These are phyloP conservation scores for Sinocyclocheilus grahami DNA, from an alignment of 2,113 vertebrate genomes.

Conservation along the genomic window DNA sequence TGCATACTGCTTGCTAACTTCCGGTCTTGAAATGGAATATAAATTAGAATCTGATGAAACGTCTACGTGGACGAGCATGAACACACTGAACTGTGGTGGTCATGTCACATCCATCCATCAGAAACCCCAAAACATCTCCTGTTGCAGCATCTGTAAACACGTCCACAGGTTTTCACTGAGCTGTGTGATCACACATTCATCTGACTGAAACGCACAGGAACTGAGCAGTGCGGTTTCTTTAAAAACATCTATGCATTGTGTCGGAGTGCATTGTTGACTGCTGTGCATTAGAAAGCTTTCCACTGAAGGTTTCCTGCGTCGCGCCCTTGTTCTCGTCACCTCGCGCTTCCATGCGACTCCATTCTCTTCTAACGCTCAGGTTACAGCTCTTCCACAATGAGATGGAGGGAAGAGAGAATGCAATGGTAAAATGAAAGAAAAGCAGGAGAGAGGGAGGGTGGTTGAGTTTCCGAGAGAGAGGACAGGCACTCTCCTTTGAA, in stretches of 20 bases:
- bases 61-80: neutral
- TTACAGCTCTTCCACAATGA: neutral
- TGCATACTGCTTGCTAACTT: neutral
- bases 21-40: neutral
- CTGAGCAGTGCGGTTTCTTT: neutral
- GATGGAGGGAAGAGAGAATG: neutral
- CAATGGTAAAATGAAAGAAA: neutral
- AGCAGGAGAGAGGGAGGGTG: constrained; percentile 21
- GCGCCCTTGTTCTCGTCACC: constrained; percentile 8
- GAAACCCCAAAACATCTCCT: neutral
- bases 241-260: neutral
- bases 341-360: neutral
- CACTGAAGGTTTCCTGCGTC: too few relatives aligned
- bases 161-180: neutral
- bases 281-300: neutral
- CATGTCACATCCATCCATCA: neutral
- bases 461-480: constrained; percentile 28
- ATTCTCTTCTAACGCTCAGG: constrained; percentile 14
- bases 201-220: neutral
- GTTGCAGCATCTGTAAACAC: neutral
- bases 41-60: neutral
- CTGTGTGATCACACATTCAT: neutral
- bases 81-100: neutral
- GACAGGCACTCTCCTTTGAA: constrained; percentile 63
- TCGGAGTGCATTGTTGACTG: neutral